Evolutionary conservation across 2,888 invertebrate genomes (phyloP).

Genomic region (Stenodema calcarata): DNA sequence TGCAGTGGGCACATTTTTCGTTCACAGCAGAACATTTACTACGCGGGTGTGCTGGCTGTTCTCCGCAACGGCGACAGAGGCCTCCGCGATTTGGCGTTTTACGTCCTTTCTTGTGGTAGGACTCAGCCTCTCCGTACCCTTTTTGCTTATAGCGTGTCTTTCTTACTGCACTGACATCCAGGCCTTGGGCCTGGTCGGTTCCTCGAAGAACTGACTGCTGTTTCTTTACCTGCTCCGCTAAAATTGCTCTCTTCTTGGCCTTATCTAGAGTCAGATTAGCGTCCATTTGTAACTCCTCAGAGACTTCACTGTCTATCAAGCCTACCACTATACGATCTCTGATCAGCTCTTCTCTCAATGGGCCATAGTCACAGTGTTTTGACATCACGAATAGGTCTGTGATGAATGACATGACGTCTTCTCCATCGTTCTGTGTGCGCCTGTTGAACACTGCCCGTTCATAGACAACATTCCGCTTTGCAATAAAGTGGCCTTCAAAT

Average conservation of each 20-base stretch:
- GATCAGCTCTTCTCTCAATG: too few species aligned
- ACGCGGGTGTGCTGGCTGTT: neutral
- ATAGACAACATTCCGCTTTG: neutral
- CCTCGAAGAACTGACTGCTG: slow-evolving; percentile 3
- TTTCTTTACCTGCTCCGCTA: slow-evolving; percentile 17
- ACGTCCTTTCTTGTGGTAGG: neutral
- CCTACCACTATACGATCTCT: neutral
- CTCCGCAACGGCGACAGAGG: neutral
- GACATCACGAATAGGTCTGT: neutral
- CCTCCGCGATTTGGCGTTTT: too few species aligned
- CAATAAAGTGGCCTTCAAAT: neutral
- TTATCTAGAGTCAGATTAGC: neutral
- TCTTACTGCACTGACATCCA: too few species aligned
- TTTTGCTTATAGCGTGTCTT: neutral
- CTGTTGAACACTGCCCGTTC: neutral
- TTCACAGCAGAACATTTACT: slow-evolving; percentile 6
- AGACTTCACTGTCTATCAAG: neutral
- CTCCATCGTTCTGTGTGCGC: neutral
- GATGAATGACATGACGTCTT: neutral
- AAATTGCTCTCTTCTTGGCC: neutral
- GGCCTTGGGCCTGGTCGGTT: too few species aligned
- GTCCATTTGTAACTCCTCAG: too few species aligned
- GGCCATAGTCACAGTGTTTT: neutral
- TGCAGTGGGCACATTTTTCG: neutral
- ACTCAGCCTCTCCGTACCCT: neutral